Base-by-base conservation (phyloP, 2,797 vertebrate genomes). In the Lycodopsis pacificus region DNA sequence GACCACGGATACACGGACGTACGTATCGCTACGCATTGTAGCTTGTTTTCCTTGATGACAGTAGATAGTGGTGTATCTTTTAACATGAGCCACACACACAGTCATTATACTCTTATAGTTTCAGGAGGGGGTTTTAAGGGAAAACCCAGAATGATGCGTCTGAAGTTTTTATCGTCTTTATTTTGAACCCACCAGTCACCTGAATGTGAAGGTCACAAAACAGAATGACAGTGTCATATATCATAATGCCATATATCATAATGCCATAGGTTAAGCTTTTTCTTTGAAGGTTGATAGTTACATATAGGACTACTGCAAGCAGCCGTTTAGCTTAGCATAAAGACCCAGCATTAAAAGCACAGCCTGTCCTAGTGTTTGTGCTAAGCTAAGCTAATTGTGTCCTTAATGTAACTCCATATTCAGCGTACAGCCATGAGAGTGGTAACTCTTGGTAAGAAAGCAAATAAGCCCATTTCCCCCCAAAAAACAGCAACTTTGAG, bases 41-140 rank as follows among this genome's bases (percentile, higher is more conserved):
- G 51, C 13, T 49, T 71, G 58, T 71, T 81, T 83, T 36, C 20
- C 44, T 49, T 58, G 49, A 20, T 73, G 7, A 19, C 58, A 53
- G 38, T 40, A 59, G 67, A 66, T 64, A 76, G 34, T 62, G 40
- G 46, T 48, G 54, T 7, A 2, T 57, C 72, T 82, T 73, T 48
- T 44, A 40, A 66, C n/a, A 67, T 40, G 11, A 15, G 48, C 22
- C 12, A 9, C 36, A 48, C 42, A 61, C n/a, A 54, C 4, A 68
- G 7, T 65, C 20, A 5, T 57, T 25, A 30, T 30, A 0, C 13
- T 25, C 22, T 66, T 54, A 14, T 71, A 19, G 73, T 65, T 34
- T 82, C 9, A 46, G 14, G 30, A 48, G 36, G 17, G 7, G 53
- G 9, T 38, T 38, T 69, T 1, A 44, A 36, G 63, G 56, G 56